A percentile compares a stretch with the other conserved stretches of the same genome.
These are phyloP conservation scores for Malthinus seriepunctatus DNA, from an alignment of 2,888 invertebrate genomes.

Conservation along the genomic window DNA sequence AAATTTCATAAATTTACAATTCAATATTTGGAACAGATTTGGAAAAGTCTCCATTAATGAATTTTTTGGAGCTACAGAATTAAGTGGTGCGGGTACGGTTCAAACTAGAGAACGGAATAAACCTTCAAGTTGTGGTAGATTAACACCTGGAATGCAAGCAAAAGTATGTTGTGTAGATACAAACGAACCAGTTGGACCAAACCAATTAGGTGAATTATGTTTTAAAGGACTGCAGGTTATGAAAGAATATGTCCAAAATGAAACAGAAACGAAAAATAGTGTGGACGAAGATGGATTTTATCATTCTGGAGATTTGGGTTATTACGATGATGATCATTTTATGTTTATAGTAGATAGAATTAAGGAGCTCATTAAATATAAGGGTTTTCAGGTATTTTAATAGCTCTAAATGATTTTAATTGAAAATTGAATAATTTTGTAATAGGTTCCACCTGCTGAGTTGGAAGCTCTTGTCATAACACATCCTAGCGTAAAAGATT, in stretches of 20 bases:
- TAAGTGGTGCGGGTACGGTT: not conserved
- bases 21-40: not conserved
- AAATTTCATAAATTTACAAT: not conserved
- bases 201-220: constrained; percentile 77
- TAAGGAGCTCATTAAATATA: constrained; percentile 88
- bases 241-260: constrained; percentile 75
- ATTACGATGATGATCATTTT: constrained; percentile 72
- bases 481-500: constrained; percentile 73
- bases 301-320: constrained; percentile 79
- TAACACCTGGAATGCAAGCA: constrained; percentile 62
- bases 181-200: constrained; percentile 61
- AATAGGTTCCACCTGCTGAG: constrained; percentile 81
- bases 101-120: not conserved
- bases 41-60: not conserved
- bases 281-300: constrained; percentile 75
- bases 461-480: constrained; percentile 78
- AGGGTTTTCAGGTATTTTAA: constrained; percentile 70
- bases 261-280: constrained; percentile 61
- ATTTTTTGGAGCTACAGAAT: constrained; percentile 13
- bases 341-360: constrained; percentile 81
- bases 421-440: not conserved
- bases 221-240: constrained; percentile 67
- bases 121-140: constrained; percentile 58
- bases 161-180: constrained; percentile 63
- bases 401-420: not conserved